These are phyloP conservation scores for Caenorhabditis japonica DNA, from an alignment of 2,888 invertebrate genomes.

Conservation along the genomic window DNA sequence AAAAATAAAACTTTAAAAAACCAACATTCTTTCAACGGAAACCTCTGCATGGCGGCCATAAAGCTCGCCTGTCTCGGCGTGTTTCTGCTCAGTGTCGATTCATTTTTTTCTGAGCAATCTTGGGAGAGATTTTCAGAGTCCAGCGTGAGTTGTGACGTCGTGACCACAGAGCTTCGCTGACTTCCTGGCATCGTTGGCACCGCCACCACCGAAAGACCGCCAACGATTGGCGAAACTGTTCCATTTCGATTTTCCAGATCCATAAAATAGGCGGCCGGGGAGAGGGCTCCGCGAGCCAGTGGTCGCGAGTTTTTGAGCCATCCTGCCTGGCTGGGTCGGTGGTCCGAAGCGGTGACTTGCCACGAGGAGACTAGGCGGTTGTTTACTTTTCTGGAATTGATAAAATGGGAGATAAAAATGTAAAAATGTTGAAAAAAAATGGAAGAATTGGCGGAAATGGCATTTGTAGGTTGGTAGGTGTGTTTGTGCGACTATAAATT, in stretches of 20 bases:
- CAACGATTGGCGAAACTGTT: slow-evolving; percentile 14
- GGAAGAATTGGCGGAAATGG: too few relatives aligned
- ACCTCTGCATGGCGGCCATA: slow-evolving; percentile 56
- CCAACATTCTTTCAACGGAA: slow-evolving; percentile 47
- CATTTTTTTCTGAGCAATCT: not conserved
- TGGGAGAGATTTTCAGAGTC: not conserved
- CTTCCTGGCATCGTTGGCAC: slow-evolving; percentile 3
- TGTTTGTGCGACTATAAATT: too few relatives aligned
- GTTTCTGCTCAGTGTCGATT: slow-evolving; percentile 12
- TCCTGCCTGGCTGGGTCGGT: slow-evolving; percentile 41
- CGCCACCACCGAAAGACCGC: slow-evolving; percentile 20
- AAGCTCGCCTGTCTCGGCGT: slow-evolving; percentile 62
- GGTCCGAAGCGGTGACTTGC: slow-evolving; percentile 42
- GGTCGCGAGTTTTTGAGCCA: slow-evolving; percentile 47
- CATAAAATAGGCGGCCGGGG: slow-evolving; percentile 47
- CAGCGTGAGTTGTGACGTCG: too few relatives aligned
- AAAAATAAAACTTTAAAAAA: too few relatives aligned
- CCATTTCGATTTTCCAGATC: slow-evolving; percentile 43
- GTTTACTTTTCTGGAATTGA: slow-evolving; percentile 24
- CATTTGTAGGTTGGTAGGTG: too few relatives aligned
- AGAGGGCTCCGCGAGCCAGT: slow-evolving; percentile 46
- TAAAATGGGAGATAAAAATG: not conserved
- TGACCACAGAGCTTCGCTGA: too few relatives aligned
- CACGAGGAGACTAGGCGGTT: slow-evolving; percentile 33
- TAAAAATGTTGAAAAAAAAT: not conserved